phyloP scores from a whole-genome alignment of 2,113 vertebrate species.

The Semnopithecus entellus region DNA sequence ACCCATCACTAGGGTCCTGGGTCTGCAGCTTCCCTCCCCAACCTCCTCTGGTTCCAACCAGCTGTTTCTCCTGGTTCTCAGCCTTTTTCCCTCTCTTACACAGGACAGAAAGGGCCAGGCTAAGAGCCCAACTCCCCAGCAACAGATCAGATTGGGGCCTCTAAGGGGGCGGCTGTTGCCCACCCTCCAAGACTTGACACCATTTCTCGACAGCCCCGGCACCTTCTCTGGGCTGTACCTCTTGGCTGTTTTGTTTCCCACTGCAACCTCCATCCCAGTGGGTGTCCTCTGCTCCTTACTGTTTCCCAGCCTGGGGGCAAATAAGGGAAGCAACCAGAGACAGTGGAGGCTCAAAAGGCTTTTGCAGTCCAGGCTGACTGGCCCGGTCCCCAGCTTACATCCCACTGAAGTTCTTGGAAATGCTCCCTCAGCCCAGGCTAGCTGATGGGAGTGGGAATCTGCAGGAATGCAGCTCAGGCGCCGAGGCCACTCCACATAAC shows the following conservation, averaged over 20 bases:
- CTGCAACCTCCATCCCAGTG: not conserved
- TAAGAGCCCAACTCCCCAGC: not conserved
- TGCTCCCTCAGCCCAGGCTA: conserved; percentile 4
- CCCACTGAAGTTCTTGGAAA: conserved; percentile 65
- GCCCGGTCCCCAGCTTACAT: conserved; percentile 47
- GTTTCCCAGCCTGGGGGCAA: not conserved
- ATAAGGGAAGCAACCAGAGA: conserved; percentile 13
- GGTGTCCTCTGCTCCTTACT: not conserved
- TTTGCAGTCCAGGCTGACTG: not conserved
- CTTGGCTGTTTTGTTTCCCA: conserved; percentile 9
- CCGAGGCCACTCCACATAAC: conserved; percentile 69
- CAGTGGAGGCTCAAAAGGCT: not conserved
- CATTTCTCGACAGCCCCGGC: not conserved
- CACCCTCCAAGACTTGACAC: not conserved
- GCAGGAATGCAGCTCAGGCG: conserved; percentile 63
- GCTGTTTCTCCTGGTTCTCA: conserved; percentile 12
- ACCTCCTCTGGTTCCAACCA: not conserved
- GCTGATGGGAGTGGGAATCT: conserved; percentile 65
- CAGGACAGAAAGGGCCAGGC: not conserved
- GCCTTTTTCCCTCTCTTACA: not conserved
- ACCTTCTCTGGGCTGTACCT: not conserved
- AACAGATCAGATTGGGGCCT: not conserved
- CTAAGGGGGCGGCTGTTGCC: not conserved
- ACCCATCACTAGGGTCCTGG: not conserved
- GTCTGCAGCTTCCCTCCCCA: not conserved